These are phyloP conservation scores for Chrosomus eos DNA, from an alignment of 2,797 vertebrate species.

Conservation along the genomic window DNA sequence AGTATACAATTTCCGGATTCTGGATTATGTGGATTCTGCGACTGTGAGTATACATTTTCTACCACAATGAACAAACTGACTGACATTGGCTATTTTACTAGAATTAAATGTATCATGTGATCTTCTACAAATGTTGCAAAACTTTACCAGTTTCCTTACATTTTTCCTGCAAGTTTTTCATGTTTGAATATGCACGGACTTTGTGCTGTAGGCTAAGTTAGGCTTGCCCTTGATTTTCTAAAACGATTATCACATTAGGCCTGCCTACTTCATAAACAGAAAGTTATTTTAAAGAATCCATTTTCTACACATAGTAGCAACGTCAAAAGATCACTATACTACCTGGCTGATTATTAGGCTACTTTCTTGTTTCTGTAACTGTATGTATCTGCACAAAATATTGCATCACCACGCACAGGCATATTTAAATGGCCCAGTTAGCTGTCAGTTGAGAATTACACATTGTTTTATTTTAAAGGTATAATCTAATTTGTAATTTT, in stretches of 20 bases:
- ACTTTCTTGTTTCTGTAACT: neutral
- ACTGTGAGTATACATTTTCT: neutral
- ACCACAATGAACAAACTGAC: neutral
- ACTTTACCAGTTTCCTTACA: neutral
- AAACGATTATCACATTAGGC: neutral
- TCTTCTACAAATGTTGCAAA: neutral
- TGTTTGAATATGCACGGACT: neutral
- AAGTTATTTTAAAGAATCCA: neutral
- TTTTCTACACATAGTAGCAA: neutral
- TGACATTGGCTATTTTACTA: neutral
- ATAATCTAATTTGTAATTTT: too few relatives aligned
- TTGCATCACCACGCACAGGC: too few relatives aligned
- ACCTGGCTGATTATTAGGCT: too few relatives aligned
- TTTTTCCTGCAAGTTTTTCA: neutral
- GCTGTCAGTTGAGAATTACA: too few relatives aligned
- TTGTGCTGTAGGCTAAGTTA: too few relatives aligned
- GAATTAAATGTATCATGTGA: neutral
- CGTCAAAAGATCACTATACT: neutral
- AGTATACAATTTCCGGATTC: neutral
- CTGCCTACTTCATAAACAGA: neutral
- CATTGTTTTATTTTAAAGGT: too few relatives aligned
- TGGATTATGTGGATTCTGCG: neutral
- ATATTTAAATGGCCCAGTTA: too few relatives aligned
- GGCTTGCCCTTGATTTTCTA: neutral
- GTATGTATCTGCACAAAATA: neutral